Evolutionary conservation across 2,888 invertebrate genomes (phyloP).

Genomic region (Icerya purchasi): DNA sequence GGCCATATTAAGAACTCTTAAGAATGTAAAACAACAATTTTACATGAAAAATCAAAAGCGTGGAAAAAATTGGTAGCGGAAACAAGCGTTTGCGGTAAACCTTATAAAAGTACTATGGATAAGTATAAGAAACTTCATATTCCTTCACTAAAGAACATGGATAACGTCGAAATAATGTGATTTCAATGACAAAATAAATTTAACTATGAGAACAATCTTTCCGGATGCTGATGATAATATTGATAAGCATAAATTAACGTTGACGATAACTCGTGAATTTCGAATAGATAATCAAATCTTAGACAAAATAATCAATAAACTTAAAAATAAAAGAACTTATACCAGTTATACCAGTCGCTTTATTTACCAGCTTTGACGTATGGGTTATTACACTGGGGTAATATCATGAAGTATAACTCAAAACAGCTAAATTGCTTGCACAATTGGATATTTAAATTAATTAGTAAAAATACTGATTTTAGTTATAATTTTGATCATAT

Average conservation of each 20-base stretch:
- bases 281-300: neutral
- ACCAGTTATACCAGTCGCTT: no score
- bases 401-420: no score
- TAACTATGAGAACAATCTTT: neutral
- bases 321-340: neutral
- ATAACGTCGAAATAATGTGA: neutral
- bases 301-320: neutral
- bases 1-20: neutral
- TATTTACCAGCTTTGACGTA: no score
- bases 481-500: no score
- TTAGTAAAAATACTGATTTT: no score
- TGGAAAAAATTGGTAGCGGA: neutral
- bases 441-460: no score
- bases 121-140: neutral
- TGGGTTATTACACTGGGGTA: no score
- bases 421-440: no score
- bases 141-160: neutral
- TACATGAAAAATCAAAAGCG: neutral
- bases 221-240: neutral
- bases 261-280: neutral
- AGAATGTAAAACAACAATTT: no score
- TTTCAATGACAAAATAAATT: neutral
- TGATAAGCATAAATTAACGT: neutral
- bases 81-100: neutral
- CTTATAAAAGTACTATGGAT: neutral